These are phyloP conservation scores for Chionis minor DNA, from an alignment of 2,113 vertebrate genomes.

Conservation along the genomic window DNA sequence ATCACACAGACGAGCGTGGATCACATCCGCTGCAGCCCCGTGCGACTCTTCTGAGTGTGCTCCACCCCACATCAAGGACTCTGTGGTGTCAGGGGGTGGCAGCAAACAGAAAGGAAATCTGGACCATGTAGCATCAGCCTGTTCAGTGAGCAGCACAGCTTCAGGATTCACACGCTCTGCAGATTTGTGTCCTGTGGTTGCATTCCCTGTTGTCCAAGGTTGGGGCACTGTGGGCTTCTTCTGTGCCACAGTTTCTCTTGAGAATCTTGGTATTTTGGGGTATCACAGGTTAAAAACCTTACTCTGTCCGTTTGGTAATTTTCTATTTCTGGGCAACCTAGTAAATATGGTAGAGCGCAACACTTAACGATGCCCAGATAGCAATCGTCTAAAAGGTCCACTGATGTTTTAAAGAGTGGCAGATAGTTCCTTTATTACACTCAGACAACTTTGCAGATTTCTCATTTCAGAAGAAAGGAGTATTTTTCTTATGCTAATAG, in stretches of 20 bases:
- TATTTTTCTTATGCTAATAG: background rate
- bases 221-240: background rate
- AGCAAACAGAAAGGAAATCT: background rate
- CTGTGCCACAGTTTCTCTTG: background rate
- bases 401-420: background rate
- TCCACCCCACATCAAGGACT: background rate
- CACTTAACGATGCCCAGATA: background rate
- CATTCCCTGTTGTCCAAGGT: background rate
- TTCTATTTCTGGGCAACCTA: background rate
- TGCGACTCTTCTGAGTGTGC: accelerated
- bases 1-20: background rate
- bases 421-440: background rate
- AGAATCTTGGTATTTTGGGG: background rate
- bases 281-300: background rate
- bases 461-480: background rate
- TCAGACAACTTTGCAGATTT: background rate
- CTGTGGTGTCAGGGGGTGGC: background rate
- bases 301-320: background rate
- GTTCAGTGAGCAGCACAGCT: background rate
- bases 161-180: background rate
- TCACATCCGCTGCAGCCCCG: accelerated
- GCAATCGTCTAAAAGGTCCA: background rate
- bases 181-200: background rate
- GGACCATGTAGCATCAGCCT: background rate
- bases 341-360: background rate